These are phyloP conservation scores for Microcebus murinus DNA, from an alignment of 2,113 vertebrate genomes.

Conservation along the genomic window DNA sequence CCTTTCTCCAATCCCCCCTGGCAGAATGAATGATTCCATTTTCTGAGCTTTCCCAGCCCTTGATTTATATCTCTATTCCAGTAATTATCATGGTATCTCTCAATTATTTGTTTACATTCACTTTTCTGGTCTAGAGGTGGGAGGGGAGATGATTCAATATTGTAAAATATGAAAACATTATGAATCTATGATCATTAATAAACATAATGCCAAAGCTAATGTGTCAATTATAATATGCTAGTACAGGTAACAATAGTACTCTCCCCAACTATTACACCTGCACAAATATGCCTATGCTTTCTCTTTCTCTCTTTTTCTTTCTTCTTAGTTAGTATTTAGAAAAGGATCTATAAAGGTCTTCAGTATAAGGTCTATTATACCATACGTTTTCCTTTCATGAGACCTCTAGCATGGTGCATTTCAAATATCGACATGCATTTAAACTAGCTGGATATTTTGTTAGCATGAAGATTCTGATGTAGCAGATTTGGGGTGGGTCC, in stretches of 20 bases:
- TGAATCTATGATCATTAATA: background rate
- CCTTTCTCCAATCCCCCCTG: background rate
- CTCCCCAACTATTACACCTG: background rate
- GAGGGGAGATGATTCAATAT: background rate
- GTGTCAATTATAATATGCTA: background rate
- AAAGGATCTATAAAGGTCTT: background rate
- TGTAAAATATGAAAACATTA: background rate
- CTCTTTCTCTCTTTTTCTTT: background rate
- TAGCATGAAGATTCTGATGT: background rate
- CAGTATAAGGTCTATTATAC: background rate
- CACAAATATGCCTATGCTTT: background rate
- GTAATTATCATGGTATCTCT: background rate
- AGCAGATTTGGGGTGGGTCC: background rate
- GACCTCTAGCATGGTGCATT: background rate
- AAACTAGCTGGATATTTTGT: background rate
- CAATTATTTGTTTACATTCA: slow-evolving; percentile 37
- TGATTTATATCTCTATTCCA: slow-evolving; percentile 25
- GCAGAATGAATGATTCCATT: background rate
- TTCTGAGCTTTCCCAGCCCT: background rate
- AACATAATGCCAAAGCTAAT: background rate
- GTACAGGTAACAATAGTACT: background rate
- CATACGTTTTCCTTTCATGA: background rate
- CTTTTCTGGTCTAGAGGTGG: background rate
- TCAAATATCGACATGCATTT: background rate
- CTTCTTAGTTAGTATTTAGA: background rate